These are phyloP conservation scores for Andrena marginata DNA, from an alignment of 2,888 invertebrate species.

Conservation along the genomic window DNA sequence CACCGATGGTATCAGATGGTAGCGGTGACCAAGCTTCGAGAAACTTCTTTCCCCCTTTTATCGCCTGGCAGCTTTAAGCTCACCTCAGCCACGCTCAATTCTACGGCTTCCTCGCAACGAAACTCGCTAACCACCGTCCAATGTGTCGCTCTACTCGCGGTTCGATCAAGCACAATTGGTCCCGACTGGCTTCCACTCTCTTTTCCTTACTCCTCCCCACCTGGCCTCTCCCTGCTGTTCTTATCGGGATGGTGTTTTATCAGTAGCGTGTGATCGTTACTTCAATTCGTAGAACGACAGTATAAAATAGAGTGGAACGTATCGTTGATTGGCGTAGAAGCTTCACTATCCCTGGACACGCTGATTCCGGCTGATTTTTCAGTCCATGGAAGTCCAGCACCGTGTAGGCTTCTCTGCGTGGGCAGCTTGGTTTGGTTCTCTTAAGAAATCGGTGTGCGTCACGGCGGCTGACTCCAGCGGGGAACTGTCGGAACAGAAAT, in stretches of 20 bases:
- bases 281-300: background rate
- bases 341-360: background rate
- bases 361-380: background rate
- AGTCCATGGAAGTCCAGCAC: background rate
- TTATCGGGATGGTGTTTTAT: constrained; percentile 19
- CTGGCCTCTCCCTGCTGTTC: background rate
- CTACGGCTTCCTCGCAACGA: background rate
- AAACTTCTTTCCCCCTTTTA: constrained; percentile 42
- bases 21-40: constrained; percentile 4
- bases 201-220: background rate
- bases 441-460: constrained; percentile 16
- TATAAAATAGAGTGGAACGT: background rate
- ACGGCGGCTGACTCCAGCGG: background rate
- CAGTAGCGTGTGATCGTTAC: background rate
- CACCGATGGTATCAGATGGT: background rate
- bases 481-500: constrained; percentile 46
- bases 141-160: background rate
- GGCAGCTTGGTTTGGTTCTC: constrained; percentile 12
- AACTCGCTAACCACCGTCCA: background rate
- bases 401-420: background rate
- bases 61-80: background rate
- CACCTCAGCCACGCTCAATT: background rate
- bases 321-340: background rate
- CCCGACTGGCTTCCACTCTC: background rate
- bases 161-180: constrained; percentile 1